These are phyloP conservation scores for Aphidius gifuensis DNA, from an alignment of 1,140 invertebrate genomes.

Conservation along the genomic window DNA sequence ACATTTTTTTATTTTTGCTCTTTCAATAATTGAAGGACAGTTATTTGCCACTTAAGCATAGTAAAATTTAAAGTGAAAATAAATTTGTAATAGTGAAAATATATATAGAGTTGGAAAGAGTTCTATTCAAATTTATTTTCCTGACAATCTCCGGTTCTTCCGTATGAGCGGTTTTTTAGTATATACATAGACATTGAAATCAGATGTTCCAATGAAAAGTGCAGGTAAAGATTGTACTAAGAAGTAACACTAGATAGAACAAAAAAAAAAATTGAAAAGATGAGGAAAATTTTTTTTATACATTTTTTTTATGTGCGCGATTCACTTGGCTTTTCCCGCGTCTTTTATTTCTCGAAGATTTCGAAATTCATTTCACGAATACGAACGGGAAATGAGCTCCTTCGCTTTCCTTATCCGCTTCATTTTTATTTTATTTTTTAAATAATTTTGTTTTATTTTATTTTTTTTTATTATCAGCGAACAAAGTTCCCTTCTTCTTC, in stretches of 20 bases:
- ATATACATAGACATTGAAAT: neutral
- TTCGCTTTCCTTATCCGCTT: constrained; percentile 6
- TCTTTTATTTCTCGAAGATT: neutral
- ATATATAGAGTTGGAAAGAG: neutral
- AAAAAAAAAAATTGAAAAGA: neutral
- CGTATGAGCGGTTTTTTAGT: constrained; percentile 1
- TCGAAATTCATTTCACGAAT: constrained; percentile 12
- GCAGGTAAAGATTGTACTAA: neutral
- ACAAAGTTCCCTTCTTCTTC: neutral
- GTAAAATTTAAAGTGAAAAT: too few species aligned
- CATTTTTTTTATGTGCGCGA: neutral
- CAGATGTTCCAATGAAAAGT: constrained; percentile 10
- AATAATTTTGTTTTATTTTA: neutral
- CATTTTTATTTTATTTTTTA: constrained; percentile 3
- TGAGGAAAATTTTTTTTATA: neutral
- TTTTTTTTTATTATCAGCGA: too few species aligned
- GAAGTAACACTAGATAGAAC: neutral
- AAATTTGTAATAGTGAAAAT: too few species aligned
- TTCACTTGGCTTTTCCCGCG: neutral
- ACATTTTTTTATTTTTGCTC: too few species aligned
- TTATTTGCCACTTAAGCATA: too few species aligned
- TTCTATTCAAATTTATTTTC: constrained; percentile 17
- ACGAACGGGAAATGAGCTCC: constrained; percentile 12
- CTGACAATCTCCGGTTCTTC: constrained; percentile 17
- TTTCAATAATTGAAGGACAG: too few species aligned